Evolutionary conservation across 2,888 invertebrate genomes (phyloP), one percentile per base, ranked within the genome.

Genomic region (Ophioninae sp.): DNA sequence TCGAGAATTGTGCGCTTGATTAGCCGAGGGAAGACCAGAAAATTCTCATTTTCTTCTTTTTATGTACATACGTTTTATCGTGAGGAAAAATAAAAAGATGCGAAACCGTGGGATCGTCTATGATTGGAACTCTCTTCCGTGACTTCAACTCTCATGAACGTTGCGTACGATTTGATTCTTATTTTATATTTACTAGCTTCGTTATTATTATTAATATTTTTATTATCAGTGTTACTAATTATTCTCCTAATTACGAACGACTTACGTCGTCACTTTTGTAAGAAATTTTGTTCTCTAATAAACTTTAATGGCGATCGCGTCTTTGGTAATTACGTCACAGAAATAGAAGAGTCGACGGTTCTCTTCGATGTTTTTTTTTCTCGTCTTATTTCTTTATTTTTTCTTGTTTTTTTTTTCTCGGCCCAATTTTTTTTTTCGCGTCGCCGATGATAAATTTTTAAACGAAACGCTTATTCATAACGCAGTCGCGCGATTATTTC

Each of bases 21-120:
- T 61, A 61, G 73, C 77, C 64, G 69, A 59, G 65, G 84, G 84
- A 84, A 84, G 84, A 84, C 79, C 65, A 56, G 58, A 41, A 79
- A 84, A 56, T 75, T 56, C 22, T 61, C 37, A 71, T 65, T 75
- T 39, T 56, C 7, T 64, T 37, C 13, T 37, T 51, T 13, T 68
- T 17, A 69, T 56, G 39, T 13, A 72, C n/a, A 65, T 64, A 37
- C n/a, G 37, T 64, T 17, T 64, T 13, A 39, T 64, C 41, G 22
- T 67, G 41, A 20, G 9, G 3, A 67, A 67, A 67, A 22, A 20
- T 74, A 63, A 59, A 71, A 44, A 76, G 22, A 10, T 39, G 76
- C 20, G 75, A 58, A 68, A 68, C 22, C 37, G 13, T 22, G 39
- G n/a, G 9, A 74, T 39, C 44, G 30, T 73, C 17, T 22, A 61